phyloP scores from a whole-genome alignment of 2,888 invertebrate species.

The Drosophila imparisetae region DNA sequence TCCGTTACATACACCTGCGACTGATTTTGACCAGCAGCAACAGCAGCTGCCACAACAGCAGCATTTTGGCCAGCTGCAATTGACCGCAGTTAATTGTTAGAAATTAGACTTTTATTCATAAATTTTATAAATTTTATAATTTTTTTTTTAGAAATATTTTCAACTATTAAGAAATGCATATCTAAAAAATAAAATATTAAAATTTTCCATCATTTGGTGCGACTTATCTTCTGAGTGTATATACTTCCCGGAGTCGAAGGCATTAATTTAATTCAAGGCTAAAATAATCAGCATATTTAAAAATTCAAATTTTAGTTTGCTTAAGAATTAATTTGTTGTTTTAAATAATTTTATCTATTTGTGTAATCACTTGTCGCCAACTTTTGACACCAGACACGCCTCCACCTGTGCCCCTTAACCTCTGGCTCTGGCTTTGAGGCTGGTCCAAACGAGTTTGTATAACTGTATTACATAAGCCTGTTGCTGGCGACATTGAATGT shows the following conservation, averaged over 20 bases:
- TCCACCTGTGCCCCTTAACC: neutral
- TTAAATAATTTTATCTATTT: neutral
- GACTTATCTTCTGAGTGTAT: neutral
- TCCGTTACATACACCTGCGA: conserved; percentile 90
- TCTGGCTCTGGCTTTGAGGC: neutral
- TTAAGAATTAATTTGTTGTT: neutral
- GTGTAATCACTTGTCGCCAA: conserved; percentile 12
- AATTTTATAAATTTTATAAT: too few species aligned
- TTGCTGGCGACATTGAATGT: conserved; percentile 69
- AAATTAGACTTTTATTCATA: neutral
- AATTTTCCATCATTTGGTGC: too few species aligned
- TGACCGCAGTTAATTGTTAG: neutral
- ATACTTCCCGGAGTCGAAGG: neutral
- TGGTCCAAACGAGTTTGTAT: conserved; percentile 59
- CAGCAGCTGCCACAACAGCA: conserved; percentile 66
- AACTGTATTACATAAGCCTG: conserved; percentile 58
- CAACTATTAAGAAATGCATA: fast-evolving
- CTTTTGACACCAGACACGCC: neutral
- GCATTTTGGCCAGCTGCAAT: conserved; percentile 75
- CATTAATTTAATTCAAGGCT: neutral
- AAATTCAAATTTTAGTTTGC: neutral
- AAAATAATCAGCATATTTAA: neutral
- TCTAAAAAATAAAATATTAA: too few species aligned
- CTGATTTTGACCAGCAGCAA: conserved; percentile 83
- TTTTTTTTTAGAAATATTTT: too few species aligned